Percentiles rank a stretch among this genome's conserved stretches.
Evolutionary conservation across 2,797 vertebrate species (phyloP).

Genomic region (Sebastes cheni): DNA sequence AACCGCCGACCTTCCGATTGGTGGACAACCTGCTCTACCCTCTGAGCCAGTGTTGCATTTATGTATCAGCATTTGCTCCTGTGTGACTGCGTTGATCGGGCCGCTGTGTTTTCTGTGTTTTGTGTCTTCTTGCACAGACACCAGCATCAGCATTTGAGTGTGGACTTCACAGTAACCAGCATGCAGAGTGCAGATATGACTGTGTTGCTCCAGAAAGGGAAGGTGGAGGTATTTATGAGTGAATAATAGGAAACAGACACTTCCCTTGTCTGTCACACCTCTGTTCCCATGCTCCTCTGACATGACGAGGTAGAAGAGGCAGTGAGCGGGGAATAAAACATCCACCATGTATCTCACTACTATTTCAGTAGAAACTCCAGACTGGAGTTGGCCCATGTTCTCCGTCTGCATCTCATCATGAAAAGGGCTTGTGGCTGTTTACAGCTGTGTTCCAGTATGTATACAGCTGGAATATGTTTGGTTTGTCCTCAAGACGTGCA

Average conservation of each 20-base stretch:
- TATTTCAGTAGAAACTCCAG: conserved; percentile 1
- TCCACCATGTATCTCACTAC: not conserved
- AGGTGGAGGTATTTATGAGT: conserved; percentile 55
- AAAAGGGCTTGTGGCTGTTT: conserved; percentile 43
- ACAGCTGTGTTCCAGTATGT: conserved; percentile 44
- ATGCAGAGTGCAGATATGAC: not conserved
- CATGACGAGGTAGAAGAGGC: conserved; percentile 1
- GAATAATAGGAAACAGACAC: conserved; percentile 82
- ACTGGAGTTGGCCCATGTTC: not conserved
- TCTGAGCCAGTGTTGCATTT: not conserved
- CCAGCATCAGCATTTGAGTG: conserved; percentile 17
- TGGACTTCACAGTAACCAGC: conserved; percentile 28
- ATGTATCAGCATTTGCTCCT: not conserved
- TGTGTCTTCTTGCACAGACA: not conserved
- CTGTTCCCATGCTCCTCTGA: conserved; percentile 36
- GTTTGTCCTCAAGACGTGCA: conserved; percentile 8
- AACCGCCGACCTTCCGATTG: no score
- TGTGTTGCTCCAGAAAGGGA: conserved; percentile 38
- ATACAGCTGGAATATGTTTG: conserved; percentile 65
- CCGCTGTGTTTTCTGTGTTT: not conserved
- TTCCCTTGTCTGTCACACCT: conserved; percentile 68
- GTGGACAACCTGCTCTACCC: no score
- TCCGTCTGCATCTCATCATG: conserved; percentile 27
- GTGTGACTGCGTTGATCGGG: not conserved
- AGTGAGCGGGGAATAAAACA: not conserved